Evolutionary conservation across 2,797 vertebrate species (phyloP), one percentile per base, ranked within the genome.

Genomic region (Phataginus tetradactyla): DNA sequence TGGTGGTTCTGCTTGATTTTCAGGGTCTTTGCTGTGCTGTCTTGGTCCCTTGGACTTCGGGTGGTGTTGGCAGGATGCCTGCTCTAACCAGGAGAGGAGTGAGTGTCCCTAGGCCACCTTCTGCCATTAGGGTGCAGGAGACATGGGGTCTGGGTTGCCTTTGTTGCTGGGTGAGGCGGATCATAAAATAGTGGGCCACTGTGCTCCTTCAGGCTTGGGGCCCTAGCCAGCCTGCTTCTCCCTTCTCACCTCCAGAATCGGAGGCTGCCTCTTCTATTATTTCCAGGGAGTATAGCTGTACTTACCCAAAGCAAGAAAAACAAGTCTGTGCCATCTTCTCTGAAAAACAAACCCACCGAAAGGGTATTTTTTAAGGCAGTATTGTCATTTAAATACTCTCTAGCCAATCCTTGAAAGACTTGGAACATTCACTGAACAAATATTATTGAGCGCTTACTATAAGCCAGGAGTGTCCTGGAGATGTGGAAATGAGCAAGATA

Each of bases 1-100:
- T 20, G 23, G 25, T 69, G 72, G 61, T 71, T 93, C 21, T n/a
- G 79, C n/a, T 83, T 79, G 66, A 86, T 91, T 78, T 96, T 83
- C 45, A 74, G 80, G 69, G 57, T 3, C 51, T 96, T 81, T 78
- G n/a, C 8, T 83, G 55, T 77, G 27, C 75, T 90, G 6, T 51
- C 93, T 92, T 81, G 75, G 57, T 10, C 11, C 45, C 12, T 29
- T 37, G n/a, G n/a, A 7, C 51, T 57, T 18, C 51, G 57, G 29
- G 34, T 32, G 3, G 9, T 90, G 29, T n/a, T 83, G 23, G 64
- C n/a, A 14, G n/a, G 72, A 78, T 14, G 79, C 57, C n/a, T 75
- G 12, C 61, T 61, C 66, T 49, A 63, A 53, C 13, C 42, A 63
- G 21, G 34, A 20, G 21, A 77, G 61, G 66, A 87, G 85, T 49